phyloP scores from a whole-genome alignment of 2,113 vertebrate species.

The Gorilla gorilla region DNA sequence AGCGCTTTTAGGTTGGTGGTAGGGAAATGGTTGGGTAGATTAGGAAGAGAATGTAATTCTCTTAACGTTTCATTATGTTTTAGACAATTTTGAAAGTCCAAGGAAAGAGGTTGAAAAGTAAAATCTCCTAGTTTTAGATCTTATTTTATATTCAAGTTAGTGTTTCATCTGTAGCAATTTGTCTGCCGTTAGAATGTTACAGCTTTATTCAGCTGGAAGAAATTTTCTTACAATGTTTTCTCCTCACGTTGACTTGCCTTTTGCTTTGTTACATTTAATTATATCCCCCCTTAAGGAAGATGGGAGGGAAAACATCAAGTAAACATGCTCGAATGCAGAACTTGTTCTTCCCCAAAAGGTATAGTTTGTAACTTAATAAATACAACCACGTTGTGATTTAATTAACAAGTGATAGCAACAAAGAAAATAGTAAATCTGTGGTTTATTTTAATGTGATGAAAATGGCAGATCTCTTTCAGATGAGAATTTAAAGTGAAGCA shows the following conservation, averaged over 20 bases:
- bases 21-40: background rate
- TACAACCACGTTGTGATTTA: conserved; percentile 68
- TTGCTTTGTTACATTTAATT: conserved; percentile 76
- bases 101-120: background rate
- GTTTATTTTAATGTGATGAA: conserved; percentile 66
- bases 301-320: conserved; percentile 49
- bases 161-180: background rate
- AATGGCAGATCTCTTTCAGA: conserved; percentile 50
- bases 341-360: conserved; percentile 69
- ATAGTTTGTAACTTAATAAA: conserved; percentile 76
- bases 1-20: background rate
- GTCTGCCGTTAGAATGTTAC: conserved; percentile 27
- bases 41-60: background rate
- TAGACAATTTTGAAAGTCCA: background rate
- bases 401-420: conserved; percentile 72
- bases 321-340: conserved; percentile 67
- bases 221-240: conserved; percentile 66
- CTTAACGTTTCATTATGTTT: conserved; percentile 26
- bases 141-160: conserved; percentile 45
- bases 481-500: conserved; percentile 36
- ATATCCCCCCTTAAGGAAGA: conserved; percentile 61
- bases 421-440: conserved; percentile 63
- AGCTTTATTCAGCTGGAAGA: conserved; percentile 63
- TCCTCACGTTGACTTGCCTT: conserved; percentile 50
- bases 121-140: conserved; percentile 39